Conservation (phyloP, 2,888 invertebrate species). For the Ethmia dodecea region DNA sequence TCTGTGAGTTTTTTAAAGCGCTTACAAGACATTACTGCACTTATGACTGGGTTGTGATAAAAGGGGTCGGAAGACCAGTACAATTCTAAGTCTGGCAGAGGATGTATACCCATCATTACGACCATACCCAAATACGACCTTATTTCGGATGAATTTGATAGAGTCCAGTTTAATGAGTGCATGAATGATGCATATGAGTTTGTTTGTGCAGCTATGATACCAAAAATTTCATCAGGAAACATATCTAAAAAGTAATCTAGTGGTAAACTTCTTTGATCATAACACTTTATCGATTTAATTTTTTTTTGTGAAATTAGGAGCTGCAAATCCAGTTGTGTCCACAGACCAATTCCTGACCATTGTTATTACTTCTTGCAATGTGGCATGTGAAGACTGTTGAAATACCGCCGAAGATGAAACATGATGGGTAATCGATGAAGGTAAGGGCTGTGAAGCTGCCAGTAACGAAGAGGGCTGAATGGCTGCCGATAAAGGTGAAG, state of each 20-base stretch:
- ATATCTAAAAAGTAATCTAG: conserved; percentile 5
- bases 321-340: conserved; percentile 1
- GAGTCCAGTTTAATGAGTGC: conserved; percentile 3
- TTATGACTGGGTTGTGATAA: conserved; percentile 14
- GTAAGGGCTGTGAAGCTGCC: conserved; percentile 1
- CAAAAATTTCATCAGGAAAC: conserved; percentile 6
- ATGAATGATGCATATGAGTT: conserved; percentile 6
- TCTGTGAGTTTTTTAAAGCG: conserved; percentile 9
- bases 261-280: conserved; percentile 5
- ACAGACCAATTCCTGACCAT: conserved; percentile 1
- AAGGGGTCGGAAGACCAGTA: conserved; percentile 17
- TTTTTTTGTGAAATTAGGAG: not conserved
- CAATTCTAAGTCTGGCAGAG: conserved; percentile 14
- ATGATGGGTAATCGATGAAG: conserved; percentile 1
- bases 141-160: not conserved
- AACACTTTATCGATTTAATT: not conserved
- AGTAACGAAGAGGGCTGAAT: not conserved
- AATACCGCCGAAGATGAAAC: not conserved
- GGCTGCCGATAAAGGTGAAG: conserved; percentile 2
- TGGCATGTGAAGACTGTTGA: conserved; percentile 3
- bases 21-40: conserved; percentile 6
- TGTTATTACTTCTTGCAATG: conserved; percentile 1
- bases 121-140: conserved; percentile 8
- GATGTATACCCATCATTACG: conserved; percentile 15
- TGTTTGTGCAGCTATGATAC: conserved; percentile 3